A percentile compares a stretch with the other conserved stretches of the same genome.
These are phyloP conservation scores for Amiota mariae DNA, from an alignment of 2,888 invertebrate species.

Conservation along the genomic window DNA sequence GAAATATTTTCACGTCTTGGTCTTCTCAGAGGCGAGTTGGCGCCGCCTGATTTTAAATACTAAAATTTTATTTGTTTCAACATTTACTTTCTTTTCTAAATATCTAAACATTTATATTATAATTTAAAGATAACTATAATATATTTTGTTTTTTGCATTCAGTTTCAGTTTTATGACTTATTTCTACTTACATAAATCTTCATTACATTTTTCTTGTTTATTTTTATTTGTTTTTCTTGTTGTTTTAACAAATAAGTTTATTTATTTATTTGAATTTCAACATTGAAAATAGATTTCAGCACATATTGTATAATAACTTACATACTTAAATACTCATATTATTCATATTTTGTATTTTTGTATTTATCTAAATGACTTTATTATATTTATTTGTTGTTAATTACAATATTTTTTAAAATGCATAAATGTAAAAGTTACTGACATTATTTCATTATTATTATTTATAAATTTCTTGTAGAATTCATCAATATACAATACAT, in stretches of 20 bases:
- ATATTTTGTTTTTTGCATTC: too few species aligned
- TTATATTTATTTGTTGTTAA: background rate
- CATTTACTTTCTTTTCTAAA: background rate
- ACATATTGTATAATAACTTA: constrained; percentile 1
- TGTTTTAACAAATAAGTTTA: too few species aligned
- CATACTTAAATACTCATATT: background rate
- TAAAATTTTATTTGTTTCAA: constrained; percentile 15
- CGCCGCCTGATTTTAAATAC: background rate
- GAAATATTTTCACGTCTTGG: constrained; percentile 55
- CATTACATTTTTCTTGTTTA: constrained; percentile 10
- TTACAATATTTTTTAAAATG: background rate
- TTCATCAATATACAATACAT: background rate
- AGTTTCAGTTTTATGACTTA: too few species aligned
- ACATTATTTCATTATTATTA: constrained; percentile 38
- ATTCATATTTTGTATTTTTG: background rate
- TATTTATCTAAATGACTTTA: background rate
- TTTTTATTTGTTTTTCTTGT: too few species aligned
- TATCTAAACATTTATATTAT: background rate
- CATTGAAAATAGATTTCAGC: constrained; percentile 28
- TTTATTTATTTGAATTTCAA: constrained; percentile 19
- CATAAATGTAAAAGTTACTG: constrained; percentile 26
- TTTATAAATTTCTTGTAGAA: constrained; percentile 21
- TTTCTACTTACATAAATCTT: too few species aligned
- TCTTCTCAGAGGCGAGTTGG: constrained; percentile 54
- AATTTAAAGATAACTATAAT: background rate